phyloP scores from a whole-genome alignment of 2,797 vertebrate species.

The Clarias laeviceps region DNA sequence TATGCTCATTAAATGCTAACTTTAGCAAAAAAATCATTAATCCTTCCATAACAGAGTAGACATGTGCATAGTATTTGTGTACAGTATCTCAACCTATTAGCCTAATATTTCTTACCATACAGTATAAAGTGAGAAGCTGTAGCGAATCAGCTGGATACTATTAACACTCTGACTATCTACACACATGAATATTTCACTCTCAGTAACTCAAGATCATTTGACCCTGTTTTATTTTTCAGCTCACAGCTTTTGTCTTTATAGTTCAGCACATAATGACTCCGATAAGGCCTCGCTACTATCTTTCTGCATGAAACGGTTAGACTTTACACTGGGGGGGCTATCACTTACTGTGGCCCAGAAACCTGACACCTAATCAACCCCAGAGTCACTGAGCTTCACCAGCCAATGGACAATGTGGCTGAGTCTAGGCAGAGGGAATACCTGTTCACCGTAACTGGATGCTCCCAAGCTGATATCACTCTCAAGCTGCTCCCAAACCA shows the following conservation, averaged over 20 bases:
- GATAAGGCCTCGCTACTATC: slow-evolving; percentile 31
- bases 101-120: slow-evolving; percentile 28
- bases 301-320: slow-evolving; percentile 42
- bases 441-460: slow-evolving; percentile 65
- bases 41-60: too few relatives aligned
- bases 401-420: slow-evolving; percentile 41
- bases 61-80: too few relatives aligned
- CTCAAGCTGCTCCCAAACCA: slow-evolving; percentile 22
- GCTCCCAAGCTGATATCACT: slow-evolving; percentile 30
- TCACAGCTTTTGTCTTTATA: slow-evolving; percentile 44
- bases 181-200: slow-evolving; percentile 70
- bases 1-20: too few relatives aligned
- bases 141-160: slow-evolving; percentile 39
- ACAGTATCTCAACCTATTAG: not conserved
- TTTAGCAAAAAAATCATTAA: too few relatives aligned
- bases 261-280: slow-evolving; percentile 38
- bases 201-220: slow-evolving; percentile 57
- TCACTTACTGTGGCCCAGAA: slow-evolving; percentile 57
- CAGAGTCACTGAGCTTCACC: slow-evolving; percentile 64
- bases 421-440: slow-evolving; percentile 65
- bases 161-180: slow-evolving; percentile 58
- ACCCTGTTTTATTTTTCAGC: slow-evolving; percentile 50
- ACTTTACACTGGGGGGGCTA: slow-evolving; percentile 50
- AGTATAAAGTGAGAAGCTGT: slow-evolving; percentile 42
- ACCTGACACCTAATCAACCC: slow-evolving; percentile 48